Base-by-base conservation (phyloP, 2,888 invertebrate genomes). In the Ganaspis brasiliensis region DNA sequence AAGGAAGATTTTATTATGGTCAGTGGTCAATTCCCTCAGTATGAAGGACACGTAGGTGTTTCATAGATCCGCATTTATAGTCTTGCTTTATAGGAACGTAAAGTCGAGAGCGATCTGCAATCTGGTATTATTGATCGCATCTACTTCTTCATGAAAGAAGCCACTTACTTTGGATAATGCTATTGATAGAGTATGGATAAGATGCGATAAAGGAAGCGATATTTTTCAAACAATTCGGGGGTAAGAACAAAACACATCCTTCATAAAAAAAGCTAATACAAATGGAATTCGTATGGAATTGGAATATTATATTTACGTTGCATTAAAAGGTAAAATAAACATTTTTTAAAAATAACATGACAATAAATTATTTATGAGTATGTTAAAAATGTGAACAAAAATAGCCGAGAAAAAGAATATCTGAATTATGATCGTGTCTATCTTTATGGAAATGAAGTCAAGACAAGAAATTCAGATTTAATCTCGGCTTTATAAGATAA, bases 11-110 rank as follows among this genome's bases (percentile, higher is more conserved):
- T 67, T 21, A 40, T 37, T 37, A 61, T 21, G 35, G 10, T 67
- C 52, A 19, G 52, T 52, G 52, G 52, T 52, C 63, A 67, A 37
- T 45, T 24, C 14, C 37, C n/a, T 40, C n/a, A 19, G 61, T 40
- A 63, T 63, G 61, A 63, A 63, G 37, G 21, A 35, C 14, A 40
- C 61, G 61, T 63, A 63, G 61, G 61, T 63, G 59, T 59, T 63
- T 63, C 37, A 37, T 63, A 37, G 61, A 35, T 63, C 61, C 37
- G 19, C 37, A 40, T 63, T 63, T 63, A 61, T 61, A 40, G 61
- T 63, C 37, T 19, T 21, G 37, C 6, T 63, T 63, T 63, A 63
- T 40, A 40, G 40, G 37, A 24, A 40, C 37, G 21, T 21, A 63
- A 63, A 63, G 12, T 63, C 14, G 37, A 40, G 14, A 35, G 52